These are phyloP conservation scores for Phocides pigmalion DNA, from an alignment of 1,140 invertebrate species.

Conservation along the genomic window DNA sequence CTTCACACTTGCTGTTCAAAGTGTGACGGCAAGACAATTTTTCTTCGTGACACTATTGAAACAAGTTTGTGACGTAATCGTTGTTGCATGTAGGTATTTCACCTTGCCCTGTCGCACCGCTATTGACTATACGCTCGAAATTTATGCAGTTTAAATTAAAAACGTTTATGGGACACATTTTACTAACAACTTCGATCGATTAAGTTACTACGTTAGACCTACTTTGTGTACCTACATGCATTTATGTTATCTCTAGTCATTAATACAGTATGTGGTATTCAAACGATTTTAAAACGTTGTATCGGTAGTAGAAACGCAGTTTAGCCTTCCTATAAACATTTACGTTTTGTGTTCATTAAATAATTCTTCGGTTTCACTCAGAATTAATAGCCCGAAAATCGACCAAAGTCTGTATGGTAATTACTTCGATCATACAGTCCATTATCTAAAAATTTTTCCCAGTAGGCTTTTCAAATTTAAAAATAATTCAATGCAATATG, in stretches of 20 bases:
- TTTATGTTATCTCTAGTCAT: not conserved
- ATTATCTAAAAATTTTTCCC: no score
- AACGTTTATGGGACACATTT: no score
- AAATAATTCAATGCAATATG: no score
- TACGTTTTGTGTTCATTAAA: no score
- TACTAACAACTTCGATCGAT: not conserved
- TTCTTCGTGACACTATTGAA: constrained; percentile 24
- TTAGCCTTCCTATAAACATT: no score
- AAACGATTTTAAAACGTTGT: not conserved
- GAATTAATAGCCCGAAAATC: no score
- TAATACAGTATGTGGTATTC: not conserved
- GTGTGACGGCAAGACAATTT: constrained; percentile 10
- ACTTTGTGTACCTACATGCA: not conserved
- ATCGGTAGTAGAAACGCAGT: not conserved
- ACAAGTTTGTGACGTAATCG: constrained; percentile 22
- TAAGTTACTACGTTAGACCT: not conserved
- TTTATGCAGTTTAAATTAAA: not conserved
- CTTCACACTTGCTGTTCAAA: constrained; percentile 13
- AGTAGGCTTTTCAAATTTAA: no score
- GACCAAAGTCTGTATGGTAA: no score
- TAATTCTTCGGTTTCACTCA: no score
- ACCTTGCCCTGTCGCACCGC: constrained; percentile 18
- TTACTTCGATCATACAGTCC: no score
- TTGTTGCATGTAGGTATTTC: constrained; percentile 21
- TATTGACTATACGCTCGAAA: not conserved